Evolutionary conservation across 2,797 vertebrate species (phyloP).

Genomic region (Knipowitschia caucasica): DNA sequence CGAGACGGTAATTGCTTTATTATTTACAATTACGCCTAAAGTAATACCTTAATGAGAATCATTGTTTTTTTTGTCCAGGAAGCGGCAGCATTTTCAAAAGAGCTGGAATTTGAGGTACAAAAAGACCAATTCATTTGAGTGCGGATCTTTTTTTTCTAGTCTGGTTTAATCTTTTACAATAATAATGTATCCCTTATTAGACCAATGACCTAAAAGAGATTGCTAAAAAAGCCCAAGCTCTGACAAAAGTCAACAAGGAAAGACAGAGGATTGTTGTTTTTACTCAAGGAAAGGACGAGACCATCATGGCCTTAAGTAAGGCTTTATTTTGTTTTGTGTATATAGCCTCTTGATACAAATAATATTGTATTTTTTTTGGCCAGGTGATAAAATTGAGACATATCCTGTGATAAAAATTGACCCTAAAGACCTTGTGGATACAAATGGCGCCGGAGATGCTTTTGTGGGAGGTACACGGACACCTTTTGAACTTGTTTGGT

Average conservation of each 20-base stretch:
- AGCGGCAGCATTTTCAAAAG: conserved; percentile 88
- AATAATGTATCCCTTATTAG: conserved; percentile 61
- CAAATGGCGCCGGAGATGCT: conserved; percentile 95
- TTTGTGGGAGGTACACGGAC: conserved; percentile 94
- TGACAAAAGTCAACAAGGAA: conserved; percentile 88
- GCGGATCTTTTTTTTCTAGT: not conserved
- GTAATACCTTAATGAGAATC: not conserved
- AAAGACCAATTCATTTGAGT: not conserved
- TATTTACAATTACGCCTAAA: not conserved
- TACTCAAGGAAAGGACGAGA: conserved; percentile 91
- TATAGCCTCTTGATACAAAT: conserved; percentile 20
- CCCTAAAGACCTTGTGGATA: conserved; percentile 91
- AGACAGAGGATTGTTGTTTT: conserved; percentile 87
- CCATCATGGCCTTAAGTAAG: conserved; percentile 84
- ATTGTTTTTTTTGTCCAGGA: conserved; percentile 78
- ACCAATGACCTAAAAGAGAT: conserved; percentile 91
- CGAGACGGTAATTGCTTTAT: conserved; percentile 81
- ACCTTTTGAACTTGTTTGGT: not conserved
- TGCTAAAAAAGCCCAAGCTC: conserved; percentile 85
- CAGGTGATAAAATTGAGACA: conserved; percentile 81
- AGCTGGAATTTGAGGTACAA: conserved; percentile 90
- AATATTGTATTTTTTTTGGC: conserved; percentile 12
- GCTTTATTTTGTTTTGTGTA: not conserved
- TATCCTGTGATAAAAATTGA: conserved; percentile 89
- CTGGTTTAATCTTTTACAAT: conserved; percentile 7